phyloP scores from a whole-genome alignment of 2,797 vertebrate species.

The Enteromius viviparus region DNA sequence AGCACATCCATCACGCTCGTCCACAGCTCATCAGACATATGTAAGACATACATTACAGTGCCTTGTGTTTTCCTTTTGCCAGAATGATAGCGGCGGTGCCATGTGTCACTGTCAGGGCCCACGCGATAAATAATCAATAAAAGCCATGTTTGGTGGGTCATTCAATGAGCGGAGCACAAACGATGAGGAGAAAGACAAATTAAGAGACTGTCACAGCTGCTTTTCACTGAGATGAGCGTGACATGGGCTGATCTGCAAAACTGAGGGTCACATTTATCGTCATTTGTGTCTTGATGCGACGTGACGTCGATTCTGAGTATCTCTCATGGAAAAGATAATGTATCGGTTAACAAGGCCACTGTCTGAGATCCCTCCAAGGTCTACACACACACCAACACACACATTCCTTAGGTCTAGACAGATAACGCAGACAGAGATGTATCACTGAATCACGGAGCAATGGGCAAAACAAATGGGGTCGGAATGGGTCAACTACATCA shows the following conservation, averaged over 20 bases:
- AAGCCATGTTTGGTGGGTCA: conserved; percentile 63
- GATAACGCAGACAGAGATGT: conserved; percentile 63
- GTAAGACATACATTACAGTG: conserved; percentile 62
- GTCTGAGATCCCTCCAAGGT: conserved; percentile 1
- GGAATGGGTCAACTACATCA: conserved; percentile 66
- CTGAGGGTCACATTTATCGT: conserved; percentile 48
- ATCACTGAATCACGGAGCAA: conserved; percentile 62
- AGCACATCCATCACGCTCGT: conserved; percentile 61
- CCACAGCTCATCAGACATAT: conserved; percentile 53
- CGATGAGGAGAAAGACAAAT: conserved; percentile 76
- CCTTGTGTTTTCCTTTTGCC: conserved; percentile 52
- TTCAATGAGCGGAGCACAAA: conserved; percentile 66
- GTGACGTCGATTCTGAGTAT: conserved; percentile 68
- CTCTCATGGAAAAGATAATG: conserved; percentile 63
- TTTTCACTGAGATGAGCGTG: conserved; percentile 57
- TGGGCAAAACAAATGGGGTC: conserved; percentile 69
- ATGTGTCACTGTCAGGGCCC: conserved; percentile 63
- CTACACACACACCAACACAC: conserved; percentile 13
- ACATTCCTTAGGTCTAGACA: conserved; percentile 42
- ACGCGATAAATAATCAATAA: conserved; percentile 72
- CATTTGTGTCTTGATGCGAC: conserved; percentile 51
- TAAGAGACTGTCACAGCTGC: conserved; percentile 69
- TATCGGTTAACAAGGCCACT: conserved; percentile 30
- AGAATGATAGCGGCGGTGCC: conserved; percentile 60
- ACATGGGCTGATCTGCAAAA: conserved; percentile 63